These are phyloP conservation scores for Dinocampus coccinellae DNA, from an alignment of 2,888 invertebrate genomes.

Conservation along the genomic window DNA sequence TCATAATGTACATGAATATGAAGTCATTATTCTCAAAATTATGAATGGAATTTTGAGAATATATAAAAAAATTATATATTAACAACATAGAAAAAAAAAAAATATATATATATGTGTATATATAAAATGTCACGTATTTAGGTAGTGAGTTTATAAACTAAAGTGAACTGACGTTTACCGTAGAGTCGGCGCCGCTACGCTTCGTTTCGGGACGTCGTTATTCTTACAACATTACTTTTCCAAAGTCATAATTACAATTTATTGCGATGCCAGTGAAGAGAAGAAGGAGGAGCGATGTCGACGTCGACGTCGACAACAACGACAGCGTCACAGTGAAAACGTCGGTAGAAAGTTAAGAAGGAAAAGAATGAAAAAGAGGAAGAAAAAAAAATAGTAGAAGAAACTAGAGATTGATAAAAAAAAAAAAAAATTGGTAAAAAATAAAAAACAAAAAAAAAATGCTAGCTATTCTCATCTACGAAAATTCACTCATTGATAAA, in stretches of 20 bases:
- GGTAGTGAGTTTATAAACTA: conserved; percentile 16
- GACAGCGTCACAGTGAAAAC: not conserved
- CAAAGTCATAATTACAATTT: conserved; percentile 37
- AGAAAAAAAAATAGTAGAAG: too few relatives aligned
- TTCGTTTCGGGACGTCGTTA: conserved; percentile 21
- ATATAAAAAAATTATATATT: too few relatives aligned
- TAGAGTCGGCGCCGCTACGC: conserved; percentile 26
- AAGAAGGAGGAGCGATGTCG: not conserved
- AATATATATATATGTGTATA: not conserved
- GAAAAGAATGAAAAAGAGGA: not conserved
- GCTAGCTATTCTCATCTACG: conserved; percentile 16
- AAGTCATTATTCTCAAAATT: not conserved
- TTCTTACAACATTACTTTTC: conserved; percentile 27
- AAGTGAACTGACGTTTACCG: conserved; percentile 11
- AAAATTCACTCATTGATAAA: conserved; percentile 22
- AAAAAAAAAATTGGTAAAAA: too few relatives aligned
- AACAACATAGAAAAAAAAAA: too few relatives aligned
- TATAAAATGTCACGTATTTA: not conserved
- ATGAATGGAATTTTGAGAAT: too few relatives aligned
- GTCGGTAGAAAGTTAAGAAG: not conserved
- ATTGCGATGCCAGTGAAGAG: conserved; percentile 22
- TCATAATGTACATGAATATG: too few relatives aligned
- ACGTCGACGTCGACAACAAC: not conserved
- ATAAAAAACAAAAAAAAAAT: not conserved
- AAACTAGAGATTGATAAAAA: too few relatives aligned